Base-by-base conservation (phyloP, 2,113 vertebrate species). In the Promerops cafer region DNA sequence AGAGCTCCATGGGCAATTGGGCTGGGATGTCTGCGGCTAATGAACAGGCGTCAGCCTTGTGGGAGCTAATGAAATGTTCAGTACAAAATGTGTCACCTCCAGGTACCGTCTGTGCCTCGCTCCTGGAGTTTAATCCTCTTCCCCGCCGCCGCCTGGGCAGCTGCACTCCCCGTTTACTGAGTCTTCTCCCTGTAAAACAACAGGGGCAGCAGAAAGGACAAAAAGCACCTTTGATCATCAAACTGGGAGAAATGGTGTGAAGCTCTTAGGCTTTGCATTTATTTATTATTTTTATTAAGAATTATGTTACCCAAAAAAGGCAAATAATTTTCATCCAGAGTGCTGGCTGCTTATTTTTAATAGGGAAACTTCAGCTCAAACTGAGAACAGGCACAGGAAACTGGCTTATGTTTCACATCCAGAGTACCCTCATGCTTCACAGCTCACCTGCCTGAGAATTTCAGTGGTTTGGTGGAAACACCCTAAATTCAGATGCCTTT, bases 51-150 rank as follows among this genome's bases (percentile, higher is more conserved):
- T 52, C 88, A 75, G 93, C 57, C 71, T 89, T 44, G 65, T 53
- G 83, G 88, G 86, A 96, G 93, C 89, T 96, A 95, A 94, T 92
- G 93, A 88, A 92, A 96, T 53, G 80, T 89, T 86, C 65, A 47
- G 56, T 27, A 72, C 89, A 60, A 89, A 89, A 52, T 11, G 6
- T 17, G 45, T 68, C 95, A 95, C 91, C 91, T 84, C 94, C 94
- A 96, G 95, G 93, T 96, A 95, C 47, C 17, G 5, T 27, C 69
- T 40, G 52, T 61, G 91, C 83, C 63, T 82, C 65, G 0, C 69
- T 71, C 93, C 77, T 50, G 45, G 87, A 71, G 83, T 49, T 92
- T 53, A 79, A 95, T 84, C 91, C 93, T 71, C 82, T 27, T 61
- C 79, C 80, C 86, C 11, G 42, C 50, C 0, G 1, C 87, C 63